Evolutionary conservation across 2,797 vertebrate species (phyloP).

Genomic region (Scyliorhinus canicula): DNA sequence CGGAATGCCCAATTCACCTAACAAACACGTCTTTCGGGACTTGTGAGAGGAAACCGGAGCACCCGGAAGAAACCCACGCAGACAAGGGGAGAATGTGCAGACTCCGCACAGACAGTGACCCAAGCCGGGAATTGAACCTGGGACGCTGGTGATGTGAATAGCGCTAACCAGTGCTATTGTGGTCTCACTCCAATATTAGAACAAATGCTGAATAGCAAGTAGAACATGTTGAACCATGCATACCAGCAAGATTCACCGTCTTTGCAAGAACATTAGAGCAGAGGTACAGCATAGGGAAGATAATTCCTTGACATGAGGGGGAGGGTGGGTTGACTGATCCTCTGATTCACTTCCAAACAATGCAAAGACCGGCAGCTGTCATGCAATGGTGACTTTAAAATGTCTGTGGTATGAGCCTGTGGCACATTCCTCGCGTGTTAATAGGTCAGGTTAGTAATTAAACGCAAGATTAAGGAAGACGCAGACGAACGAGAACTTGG

Average conservation of each 20-base stretch:
- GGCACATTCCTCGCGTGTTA: neutral
- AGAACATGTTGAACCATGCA: neutral
- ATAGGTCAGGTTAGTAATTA: neutral
- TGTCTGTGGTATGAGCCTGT: neutral
- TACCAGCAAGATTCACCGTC: neutral
- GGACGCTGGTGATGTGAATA: too few species aligned
- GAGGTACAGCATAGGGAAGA: neutral
- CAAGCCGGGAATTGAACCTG: too few species aligned
- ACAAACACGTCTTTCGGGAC: too few species aligned
- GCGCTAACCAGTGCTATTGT: too few species aligned
- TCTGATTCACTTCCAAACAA: neutral
- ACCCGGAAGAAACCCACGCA: too few species aligned
- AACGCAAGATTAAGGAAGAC: neutral
- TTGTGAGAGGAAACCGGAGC: too few species aligned
- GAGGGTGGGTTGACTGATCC: neutral
- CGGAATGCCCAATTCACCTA: too few species aligned
- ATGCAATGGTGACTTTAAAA: too few species aligned
- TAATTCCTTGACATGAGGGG: neutral
- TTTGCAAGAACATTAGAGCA: neutral
- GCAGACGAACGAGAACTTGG: neutral
- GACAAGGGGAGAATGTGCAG: too few species aligned
- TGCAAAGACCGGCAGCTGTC: neutral
- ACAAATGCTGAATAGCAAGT: neutral
- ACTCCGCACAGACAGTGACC: too few species aligned
- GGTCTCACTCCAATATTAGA: neutral